These are phyloP conservation scores for Spicauda simplicius DNA, from an alignment of 2,888 invertebrate species.

Conservation along the genomic window DNA sequence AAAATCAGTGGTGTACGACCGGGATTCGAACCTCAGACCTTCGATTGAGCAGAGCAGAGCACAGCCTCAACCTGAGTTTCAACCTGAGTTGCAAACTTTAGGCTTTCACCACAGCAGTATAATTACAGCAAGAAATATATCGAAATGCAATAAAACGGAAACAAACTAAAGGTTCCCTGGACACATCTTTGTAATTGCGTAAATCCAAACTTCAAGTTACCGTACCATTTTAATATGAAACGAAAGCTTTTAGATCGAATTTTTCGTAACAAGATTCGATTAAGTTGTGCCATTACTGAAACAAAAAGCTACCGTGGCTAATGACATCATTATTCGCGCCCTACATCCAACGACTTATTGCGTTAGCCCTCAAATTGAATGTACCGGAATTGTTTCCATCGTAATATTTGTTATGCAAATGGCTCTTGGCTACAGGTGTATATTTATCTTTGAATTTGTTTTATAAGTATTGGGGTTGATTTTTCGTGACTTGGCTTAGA, in stretches of 20 bases:
- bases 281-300: slow-evolving; percentile 51
- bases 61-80: too few species aligned
- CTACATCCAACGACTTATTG: slow-evolving; percentile 48
- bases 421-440: slow-evolving; percentile 53
- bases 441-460: slow-evolving; percentile 28
- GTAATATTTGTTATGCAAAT: slow-evolving; percentile 63
- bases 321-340: slow-evolving; percentile 67
- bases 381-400: slow-evolving; percentile 51
- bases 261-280: slow-evolving; percentile 35
- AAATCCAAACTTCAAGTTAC: slow-evolving; percentile 1
- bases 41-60: too few species aligned
- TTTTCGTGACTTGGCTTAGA: neutral
- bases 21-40: too few species aligned
- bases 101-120: too few species aligned
- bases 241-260: slow-evolving; percentile 24
- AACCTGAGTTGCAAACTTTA: too few species aligned
- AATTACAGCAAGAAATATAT: too few species aligned
- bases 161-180: too few species aligned
- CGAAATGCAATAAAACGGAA: too few species aligned
- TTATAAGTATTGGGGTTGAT: neutral
- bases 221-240: slow-evolving; percentile 8
- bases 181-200: too few species aligned
- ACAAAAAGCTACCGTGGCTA: slow-evolving; percentile 56
- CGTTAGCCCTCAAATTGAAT: slow-evolving; percentile 56
- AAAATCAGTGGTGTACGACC: too few species aligned